Evolutionary conservation across 2,113 vertebrate species (phyloP).

Genomic region (Nesogale talazaci): DNA sequence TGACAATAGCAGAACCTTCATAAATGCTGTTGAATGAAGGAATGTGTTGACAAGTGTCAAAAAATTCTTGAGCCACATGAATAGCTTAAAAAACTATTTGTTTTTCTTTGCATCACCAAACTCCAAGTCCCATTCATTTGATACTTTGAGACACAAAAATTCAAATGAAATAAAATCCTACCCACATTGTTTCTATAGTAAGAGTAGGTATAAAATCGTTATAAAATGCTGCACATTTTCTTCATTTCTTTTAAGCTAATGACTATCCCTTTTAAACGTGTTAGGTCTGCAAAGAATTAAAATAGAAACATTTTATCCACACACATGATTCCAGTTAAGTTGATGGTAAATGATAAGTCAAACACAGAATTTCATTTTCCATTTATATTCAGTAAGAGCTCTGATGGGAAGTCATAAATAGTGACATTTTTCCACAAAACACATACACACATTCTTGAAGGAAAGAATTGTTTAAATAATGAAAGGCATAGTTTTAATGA

Average conservation of each 20-base stretch:
- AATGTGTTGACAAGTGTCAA: constrained; percentile 2
- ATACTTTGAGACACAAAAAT: constrained; percentile 52
- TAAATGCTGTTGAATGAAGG: constrained; percentile 29
- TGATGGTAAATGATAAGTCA: constrained; percentile 19
- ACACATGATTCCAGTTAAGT: constrained; percentile 4
- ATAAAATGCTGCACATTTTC: not conserved
- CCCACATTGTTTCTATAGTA: not conserved
- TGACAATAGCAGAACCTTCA: constrained; percentile 52
- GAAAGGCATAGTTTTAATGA: not conserved
- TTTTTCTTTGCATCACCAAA: not conserved
- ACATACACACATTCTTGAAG: not conserved
- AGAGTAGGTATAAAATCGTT: not conserved
- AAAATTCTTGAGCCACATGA: constrained; percentile 49
- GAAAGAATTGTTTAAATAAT: constrained; percentile 10
- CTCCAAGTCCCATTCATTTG: not conserved
- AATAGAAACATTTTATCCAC: constrained; percentile 10
- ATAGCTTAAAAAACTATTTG: constrained; percentile 37
- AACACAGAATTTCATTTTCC: constrained; percentile 46
- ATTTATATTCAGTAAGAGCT: not conserved
- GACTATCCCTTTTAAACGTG: not conserved
- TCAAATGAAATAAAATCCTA: constrained; percentile 5
- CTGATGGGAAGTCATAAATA: not conserved
- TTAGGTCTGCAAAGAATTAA: constrained; percentile 37
- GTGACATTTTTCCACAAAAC: not conserved
- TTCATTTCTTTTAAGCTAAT: constrained; percentile 39